A percentile compares a stretch with the other conserved stretches of the same genome.
Conservation (phyloP, 2,113 vertebrate genomes). For the Rallus limicola region DNA sequence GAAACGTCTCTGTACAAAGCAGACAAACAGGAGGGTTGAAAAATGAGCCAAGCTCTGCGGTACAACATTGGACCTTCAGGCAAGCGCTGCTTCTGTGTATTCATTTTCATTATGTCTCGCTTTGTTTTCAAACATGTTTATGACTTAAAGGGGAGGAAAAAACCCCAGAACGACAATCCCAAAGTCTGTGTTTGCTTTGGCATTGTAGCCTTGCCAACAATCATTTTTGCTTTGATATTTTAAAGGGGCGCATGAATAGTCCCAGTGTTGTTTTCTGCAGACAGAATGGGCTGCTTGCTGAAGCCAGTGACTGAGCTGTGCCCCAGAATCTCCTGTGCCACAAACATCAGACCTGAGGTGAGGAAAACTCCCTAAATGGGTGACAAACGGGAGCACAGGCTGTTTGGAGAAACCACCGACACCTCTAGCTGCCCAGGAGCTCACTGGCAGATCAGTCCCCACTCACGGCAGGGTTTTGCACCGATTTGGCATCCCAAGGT, state of each 20-base stretch:
- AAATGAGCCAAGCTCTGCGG: neutral
- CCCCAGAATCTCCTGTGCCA: neutral
- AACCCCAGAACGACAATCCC: neutral
- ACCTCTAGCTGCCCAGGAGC: neutral
- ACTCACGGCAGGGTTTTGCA: neutral
- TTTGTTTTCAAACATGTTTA: neutral
- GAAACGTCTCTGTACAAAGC: neutral
- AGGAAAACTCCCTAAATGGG: neutral
- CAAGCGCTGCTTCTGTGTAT: neutral
- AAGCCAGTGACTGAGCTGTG: neutral
- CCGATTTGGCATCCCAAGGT: fast-evolving
- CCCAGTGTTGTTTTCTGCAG: neutral
- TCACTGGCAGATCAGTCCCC: neutral
- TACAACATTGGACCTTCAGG: neutral
- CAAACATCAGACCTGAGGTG: neutral
- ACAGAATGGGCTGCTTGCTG: neutral
- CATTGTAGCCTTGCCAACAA: neutral
- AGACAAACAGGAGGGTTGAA: neutral
- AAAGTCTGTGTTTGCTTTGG: neutral
- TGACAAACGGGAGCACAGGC: neutral
- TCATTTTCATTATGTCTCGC: neutral
- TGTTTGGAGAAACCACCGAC: neutral
- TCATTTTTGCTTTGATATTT: neutral
- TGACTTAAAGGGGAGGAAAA: neutral
- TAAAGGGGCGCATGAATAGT: neutral